Base-by-base conservation (phyloP, 2,797 vertebrate genomes). In the Melanotaenia parkinsoni region DNA sequence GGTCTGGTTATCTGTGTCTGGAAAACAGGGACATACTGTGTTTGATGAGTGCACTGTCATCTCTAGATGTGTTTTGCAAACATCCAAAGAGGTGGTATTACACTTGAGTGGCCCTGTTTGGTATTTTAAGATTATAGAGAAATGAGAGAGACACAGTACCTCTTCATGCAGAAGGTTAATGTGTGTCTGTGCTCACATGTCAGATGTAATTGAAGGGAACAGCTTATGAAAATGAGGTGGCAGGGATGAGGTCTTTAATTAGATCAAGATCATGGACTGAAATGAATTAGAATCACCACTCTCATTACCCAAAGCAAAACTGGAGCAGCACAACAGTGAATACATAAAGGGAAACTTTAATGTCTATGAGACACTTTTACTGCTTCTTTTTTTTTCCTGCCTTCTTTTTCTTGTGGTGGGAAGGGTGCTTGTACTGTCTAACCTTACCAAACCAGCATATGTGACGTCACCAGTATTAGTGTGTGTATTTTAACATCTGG, bases 201-300 rank as follows among this genome's bases (percentile, higher is more conserved):
- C 80, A 87, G 75, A 86, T 88, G 88, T 94, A 92, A 94, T 93
- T 92, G 92, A 90, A 92, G 88, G 85, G 88, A 91, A 90, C 84
- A 86, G 84, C 86, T 91, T 87, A 90, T 88, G 86, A 90, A 93
- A 92, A 92, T 86, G 88, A 91, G 88, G 89, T 89, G 88, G 86
- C 82, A 80, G 76, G 87, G 88, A 93, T 76, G 88, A 89, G 80
- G 88, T 81, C 87, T 92, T 91, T 93, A 93, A 93, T 94, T 93
- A 94, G 91, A 92, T 90, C 84, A 83, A 88, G 85, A 90, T 89
- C 86, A 86, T 81, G 87, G 85, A 86, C 79, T 87, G 89, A 87
- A 91, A 91, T 88, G 84, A 91, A 91, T 90, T 89, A 84, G 79
- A 93, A 91, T 89, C 84, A 86, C 73, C 68, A 77, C 82, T 86